A percentile compares a stretch with the other conserved stretches of the same genome.
phyloP scores from a whole-genome alignment of 1,140 invertebrate species.

The Pteromalus puparum region DNA sequence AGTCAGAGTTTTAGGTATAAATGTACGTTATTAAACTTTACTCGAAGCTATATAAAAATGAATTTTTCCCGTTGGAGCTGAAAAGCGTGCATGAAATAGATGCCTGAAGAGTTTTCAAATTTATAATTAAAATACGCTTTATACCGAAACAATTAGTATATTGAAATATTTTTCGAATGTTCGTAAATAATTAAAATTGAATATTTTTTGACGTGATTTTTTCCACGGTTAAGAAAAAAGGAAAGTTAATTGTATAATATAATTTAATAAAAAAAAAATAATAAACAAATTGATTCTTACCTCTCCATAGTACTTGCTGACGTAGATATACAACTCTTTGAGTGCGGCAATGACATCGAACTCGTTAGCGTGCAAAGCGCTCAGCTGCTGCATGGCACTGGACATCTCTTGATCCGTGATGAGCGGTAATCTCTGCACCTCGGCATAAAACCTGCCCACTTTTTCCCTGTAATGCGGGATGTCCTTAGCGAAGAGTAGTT shows the following conservation, averaged over 20 bases:
- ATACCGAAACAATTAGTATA: neutral
- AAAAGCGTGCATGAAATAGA: neutral
- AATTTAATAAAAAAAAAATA: constrained; percentile 47
- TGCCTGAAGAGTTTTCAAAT: too few relatives aligned
- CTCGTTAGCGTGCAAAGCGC: constrained; percentile 89
- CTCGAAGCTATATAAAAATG: too few relatives aligned
- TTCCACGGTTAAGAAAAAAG: neutral
- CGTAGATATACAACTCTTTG: constrained; percentile 95
- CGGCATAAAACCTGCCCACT: constrained; percentile 91
- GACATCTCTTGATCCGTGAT: constrained; percentile 95
- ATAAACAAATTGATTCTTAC: constrained; percentile 76
- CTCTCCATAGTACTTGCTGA: constrained; percentile 94
- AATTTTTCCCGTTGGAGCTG: too few relatives aligned
- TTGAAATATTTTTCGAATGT: too few relatives aligned
- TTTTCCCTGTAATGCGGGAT: constrained; percentile 92
- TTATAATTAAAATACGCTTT: too few relatives aligned
- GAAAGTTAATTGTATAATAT: constrained; percentile 15
- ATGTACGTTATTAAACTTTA: too few relatives aligned
- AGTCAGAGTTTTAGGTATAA: too few relatives aligned
- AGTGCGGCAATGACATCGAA: constrained; percentile 93
- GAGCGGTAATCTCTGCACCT: constrained; percentile 88
- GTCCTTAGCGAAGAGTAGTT: constrained; percentile 95
- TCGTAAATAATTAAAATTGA: neutral
- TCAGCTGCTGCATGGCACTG: constrained; percentile 93
- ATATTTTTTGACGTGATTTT: neutral